These are phyloP conservation scores for Acyrthosiphon pisum DNA, from an alignment of 1,140 invertebrate genomes.

Conservation along the genomic window DNA sequence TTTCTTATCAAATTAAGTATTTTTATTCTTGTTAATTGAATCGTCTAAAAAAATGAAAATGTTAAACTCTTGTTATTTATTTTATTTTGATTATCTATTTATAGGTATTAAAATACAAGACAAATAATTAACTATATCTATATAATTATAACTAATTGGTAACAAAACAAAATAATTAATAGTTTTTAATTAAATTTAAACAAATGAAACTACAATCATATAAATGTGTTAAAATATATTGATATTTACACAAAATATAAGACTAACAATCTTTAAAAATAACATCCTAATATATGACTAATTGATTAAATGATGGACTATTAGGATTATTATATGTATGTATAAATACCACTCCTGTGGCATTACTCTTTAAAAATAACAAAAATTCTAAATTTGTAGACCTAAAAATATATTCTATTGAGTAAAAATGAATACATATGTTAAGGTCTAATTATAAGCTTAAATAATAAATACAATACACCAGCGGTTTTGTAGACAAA, in stretches of 20 bases:
- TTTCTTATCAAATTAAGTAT: background rate
- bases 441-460: background rate
- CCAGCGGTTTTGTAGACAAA: background rate
- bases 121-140: background rate
- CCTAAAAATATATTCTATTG: background rate
- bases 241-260: background rate
- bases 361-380: background rate
- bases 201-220: background rate
- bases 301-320: background rate
- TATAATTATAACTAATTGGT: constrained; percentile 31
- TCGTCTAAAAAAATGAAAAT: background rate
- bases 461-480: background rate
- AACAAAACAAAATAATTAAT: constrained; percentile 16
- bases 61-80: background rate
- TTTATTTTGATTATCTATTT: background rate
- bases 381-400: background rate
- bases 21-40: background rate
- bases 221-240: background rate
- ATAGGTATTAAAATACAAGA: background rate
- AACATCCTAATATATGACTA: background rate
- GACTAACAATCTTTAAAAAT: background rate
- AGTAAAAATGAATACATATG: background rate
- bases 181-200: background rate
- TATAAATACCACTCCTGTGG: too few relatives aligned
- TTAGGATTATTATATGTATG: background rate